Conservation (phyloP, 1,140 invertebrate species). For the Eubasilissa regina region DNA sequence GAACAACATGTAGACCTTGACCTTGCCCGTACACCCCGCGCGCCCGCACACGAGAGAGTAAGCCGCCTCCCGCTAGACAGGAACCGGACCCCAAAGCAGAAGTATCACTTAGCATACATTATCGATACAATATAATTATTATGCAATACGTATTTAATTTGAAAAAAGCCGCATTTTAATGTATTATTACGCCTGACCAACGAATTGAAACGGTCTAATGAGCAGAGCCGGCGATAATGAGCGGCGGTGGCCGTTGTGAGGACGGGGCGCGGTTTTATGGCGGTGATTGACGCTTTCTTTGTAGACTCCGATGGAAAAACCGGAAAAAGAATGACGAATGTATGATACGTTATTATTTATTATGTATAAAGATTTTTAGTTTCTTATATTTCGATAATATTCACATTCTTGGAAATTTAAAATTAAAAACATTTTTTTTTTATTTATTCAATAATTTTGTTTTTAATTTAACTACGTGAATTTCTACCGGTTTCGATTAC, state of each 20-base stretch:
- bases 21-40: too few relatives aligned
- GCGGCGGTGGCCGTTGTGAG: background rate
- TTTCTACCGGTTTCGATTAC: too few relatives aligned
- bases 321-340: background rate
- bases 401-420: too few relatives aligned
- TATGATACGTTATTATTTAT: too few relatives aligned
- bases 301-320: constrained; percentile 9
- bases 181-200: constrained; percentile 20
- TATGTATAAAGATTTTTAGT: too few relatives aligned
- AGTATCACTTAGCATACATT: constrained; percentile 55
- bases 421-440: too few relatives aligned
- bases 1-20: too few relatives aligned
- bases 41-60: background rate
- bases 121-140: constrained; percentile 56
- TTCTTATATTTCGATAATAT: too few relatives aligned
- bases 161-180: constrained; percentile 49
- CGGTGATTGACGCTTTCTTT: constrained; percentile 21
- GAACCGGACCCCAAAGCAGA: constrained; percentile 2
- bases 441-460: too few relatives aligned
- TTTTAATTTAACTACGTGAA: too few relatives aligned
- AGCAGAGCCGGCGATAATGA: constrained; percentile 16
- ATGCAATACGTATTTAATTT: constrained; percentile 50
- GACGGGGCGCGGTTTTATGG: constrained; percentile 14
- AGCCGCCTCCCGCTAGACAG: background rate
- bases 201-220: constrained; percentile 32